These are phyloP conservation scores for Luehdorfia chinensis DNA, from an alignment of 1,140 invertebrate species.

Conservation along the genomic window DNA sequence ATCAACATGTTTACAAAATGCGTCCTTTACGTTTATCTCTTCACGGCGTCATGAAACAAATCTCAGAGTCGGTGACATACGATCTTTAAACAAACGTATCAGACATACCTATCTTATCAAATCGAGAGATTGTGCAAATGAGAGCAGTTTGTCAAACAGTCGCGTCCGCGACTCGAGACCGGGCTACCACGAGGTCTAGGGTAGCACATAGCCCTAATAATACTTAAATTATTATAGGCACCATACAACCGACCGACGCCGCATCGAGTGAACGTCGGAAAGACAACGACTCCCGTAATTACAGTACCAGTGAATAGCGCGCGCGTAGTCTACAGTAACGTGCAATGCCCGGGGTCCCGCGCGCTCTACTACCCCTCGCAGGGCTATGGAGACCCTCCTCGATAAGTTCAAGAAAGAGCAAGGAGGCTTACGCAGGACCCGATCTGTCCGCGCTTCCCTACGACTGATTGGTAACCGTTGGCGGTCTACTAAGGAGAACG, in stretches of 20 bases:
- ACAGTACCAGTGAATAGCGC: slow-evolving; percentile 66
- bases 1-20: no score
- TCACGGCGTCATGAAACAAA: slow-evolving; percentile 61
- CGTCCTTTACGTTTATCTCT: slow-evolving; percentile 19
- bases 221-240: slow-evolving; percentile 48
- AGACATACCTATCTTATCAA: slow-evolving; percentile 54
- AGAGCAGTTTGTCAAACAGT: slow-evolving; percentile 55
- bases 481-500: slow-evolving; percentile 65
- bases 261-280: slow-evolving; percentile 66
- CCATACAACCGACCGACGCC: slow-evolving; percentile 55
- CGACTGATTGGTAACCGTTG: slow-evolving; percentile 80
- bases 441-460: slow-evolving; percentile 84
- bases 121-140: slow-evolving; percentile 65
- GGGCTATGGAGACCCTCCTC: slow-evolving; percentile 73
- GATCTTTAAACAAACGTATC: slow-evolving; percentile 55
- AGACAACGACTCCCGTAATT: slow-evolving; percentile 64
- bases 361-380: slow-evolving; percentile 53
- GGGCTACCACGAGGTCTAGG: slow-evolving; percentile 43
- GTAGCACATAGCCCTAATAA: slow-evolving; percentile 44
- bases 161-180: slow-evolving; percentile 32
- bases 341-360: slow-evolving; percentile 63
- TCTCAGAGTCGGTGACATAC: slow-evolving; percentile 55
- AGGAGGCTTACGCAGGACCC: slow-evolving; percentile 79
- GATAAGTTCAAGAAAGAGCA: slow-evolving; percentile 67
- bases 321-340: slow-evolving; percentile 66